These are phyloP conservation scores for Glandiceps talaboti DNA, from an alignment of 53 echinoderm and acorn worm species.

Conservation along the genomic window DNA sequence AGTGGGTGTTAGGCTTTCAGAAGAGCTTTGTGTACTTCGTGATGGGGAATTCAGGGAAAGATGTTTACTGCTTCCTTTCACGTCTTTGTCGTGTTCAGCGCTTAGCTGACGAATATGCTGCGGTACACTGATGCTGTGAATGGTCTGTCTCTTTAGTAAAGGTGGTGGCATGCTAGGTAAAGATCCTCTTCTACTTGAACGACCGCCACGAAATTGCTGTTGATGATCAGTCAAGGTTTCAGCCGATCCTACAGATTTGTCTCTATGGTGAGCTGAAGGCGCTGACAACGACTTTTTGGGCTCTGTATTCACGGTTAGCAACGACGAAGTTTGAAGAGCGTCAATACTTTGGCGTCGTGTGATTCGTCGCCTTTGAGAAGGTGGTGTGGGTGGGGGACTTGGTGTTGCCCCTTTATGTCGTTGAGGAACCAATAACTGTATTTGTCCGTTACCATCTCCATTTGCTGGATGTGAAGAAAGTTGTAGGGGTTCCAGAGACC, in stretches of 20 bases:
- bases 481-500: neutral
- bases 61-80: slow-evolving; percentile 10
- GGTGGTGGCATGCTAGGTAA: slow-evolving; percentile 80
- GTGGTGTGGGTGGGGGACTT: slow-evolving; percentile 26
- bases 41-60: neutral
- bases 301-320: slow-evolving; percentile 4
- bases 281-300: slow-evolving; percentile 9
- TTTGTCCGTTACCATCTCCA: neutral
- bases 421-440: slow-evolving; percentile 4
- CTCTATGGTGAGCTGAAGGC: slow-evolving; percentile 5
- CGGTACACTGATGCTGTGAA: slow-evolving; percentile 53
- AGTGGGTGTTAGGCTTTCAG: neutral
- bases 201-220: slow-evolving; percentile 4
- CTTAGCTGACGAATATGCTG: slow-evolving; percentile 16
- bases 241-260: neutral
- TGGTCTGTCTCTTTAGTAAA: slow-evolving; percentile 64
- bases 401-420: slow-evolving; percentile 8
- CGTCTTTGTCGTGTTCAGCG: slow-evolving; percentile 7
- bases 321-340: slow-evolving; percentile 23
- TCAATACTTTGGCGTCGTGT: slow-evolving; percentile 51
- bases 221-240: slow-evolving; percentile 10
- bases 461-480: neutral
- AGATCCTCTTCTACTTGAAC: slow-evolving; percentile 23
- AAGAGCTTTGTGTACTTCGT: neutral
- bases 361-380: slow-evolving; percentile 24